Base-by-base conservation (phyloP, 23 tunicate species). In the Ascidia mentula region DNA sequence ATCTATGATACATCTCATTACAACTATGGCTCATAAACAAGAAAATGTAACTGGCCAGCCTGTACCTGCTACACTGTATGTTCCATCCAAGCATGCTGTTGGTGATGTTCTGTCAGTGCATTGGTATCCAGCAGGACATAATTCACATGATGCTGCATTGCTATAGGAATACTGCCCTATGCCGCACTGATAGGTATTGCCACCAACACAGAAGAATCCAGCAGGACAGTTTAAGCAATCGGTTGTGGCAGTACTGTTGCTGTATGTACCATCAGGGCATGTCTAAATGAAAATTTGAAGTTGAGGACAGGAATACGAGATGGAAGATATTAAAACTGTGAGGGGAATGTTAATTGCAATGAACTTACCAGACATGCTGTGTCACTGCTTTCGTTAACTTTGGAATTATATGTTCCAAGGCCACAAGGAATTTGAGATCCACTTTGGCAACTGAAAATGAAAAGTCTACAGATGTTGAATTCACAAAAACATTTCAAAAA, bases 171-270 rank as follows among this genome's bases (percentile, higher is more conserved):
- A 93, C 36, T 38, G 69, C 0, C 98, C 98, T 40, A 36, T 40
- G 61, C 5, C 59, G 74, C 98, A 93, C 33, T 73, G 36, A 0
- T 39, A 61, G 32, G 28, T 46, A 30, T 87, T 80, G 28, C 98
- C 98, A 1, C 28, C 40, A 24, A 85, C 84, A 84, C 98, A 93
- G 76, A 84, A 93, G 12, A 60, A 74, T 5, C 98, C 98, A 24
- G 93, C 84, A n/a, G 84, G 40, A 42, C 98, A 93, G 18, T 39
- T 65, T 15, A 72, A 34, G 77, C 98, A 93, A 7, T 75, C 40
- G 17, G 31, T 42, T 3, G 88, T 31, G 9, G 77, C 98, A 40
- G 81, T 39, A 32, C 77, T 28, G 61, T 42, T 72, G 38, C 85
- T 80, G 75, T 69, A 93, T 0, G 83, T 84, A 28, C 98, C 98